Evolutionary conservation across 1,140 invertebrate species (phyloP).

Genomic region (Acromyrmex charruanus): DNA sequence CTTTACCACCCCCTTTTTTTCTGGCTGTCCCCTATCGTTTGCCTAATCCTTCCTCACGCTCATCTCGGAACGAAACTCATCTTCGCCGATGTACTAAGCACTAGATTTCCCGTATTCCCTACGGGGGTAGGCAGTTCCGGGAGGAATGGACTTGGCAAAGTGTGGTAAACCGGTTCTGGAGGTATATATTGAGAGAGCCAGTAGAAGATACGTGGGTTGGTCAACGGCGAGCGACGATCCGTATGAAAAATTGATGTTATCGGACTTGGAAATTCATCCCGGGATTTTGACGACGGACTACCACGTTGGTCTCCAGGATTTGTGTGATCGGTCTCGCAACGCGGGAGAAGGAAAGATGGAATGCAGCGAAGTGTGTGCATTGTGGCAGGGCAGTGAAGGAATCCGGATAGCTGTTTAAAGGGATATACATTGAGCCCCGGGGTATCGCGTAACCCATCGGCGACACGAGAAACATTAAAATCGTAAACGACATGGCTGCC

Average conservation of each 20-base stretch:
- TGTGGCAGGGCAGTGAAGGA: neutral
- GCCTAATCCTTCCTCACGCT: slow-evolving; percentile 36
- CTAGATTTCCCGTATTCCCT: neutral
- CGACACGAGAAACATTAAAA: slow-evolving; percentile 53
- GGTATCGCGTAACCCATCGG: neutral
- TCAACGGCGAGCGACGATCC: slow-evolving; percentile 43
- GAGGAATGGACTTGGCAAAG: neutral
- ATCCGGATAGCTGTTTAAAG: slow-evolving; percentile 29
- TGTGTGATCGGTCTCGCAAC: slow-evolving; percentile 39
- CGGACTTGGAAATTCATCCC: slow-evolving; percentile 73
- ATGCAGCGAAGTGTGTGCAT: slow-evolving; percentile 30
- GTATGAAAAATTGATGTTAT: slow-evolving; percentile 76
- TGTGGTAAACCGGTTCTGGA: neutral
- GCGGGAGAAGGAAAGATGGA: neutral
- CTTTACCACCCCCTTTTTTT: slow-evolving; percentile 13
- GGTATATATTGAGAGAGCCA: slow-evolving; percentile 31
- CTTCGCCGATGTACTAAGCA: neutral
- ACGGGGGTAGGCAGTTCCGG: neutral
- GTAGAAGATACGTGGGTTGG: slow-evolving; percentile 29
- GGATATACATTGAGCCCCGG: slow-evolving; percentile 21
- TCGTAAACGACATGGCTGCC: slow-evolving; percentile 3
- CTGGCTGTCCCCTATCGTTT: neutral
- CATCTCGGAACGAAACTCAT: slow-evolving; percentile 44
- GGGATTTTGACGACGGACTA: slow-evolving; percentile 36
- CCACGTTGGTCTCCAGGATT: slow-evolving; percentile 42